Evolutionary conservation across 2,113 vertebrate species (phyloP), one percentile per base, ranked within the genome.

Genomic region (Pardalotus punctatus): DNA sequence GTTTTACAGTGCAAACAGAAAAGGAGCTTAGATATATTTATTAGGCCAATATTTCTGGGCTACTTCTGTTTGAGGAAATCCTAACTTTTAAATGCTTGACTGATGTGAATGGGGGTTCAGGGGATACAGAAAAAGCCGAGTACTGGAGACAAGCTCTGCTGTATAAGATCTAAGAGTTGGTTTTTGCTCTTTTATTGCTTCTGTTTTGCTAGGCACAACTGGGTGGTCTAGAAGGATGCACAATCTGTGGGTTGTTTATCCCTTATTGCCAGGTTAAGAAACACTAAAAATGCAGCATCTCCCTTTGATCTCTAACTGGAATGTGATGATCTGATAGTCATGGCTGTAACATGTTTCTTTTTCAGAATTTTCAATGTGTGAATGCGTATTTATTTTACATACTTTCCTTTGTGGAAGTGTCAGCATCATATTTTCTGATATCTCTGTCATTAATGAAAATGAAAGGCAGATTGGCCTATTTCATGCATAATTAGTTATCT

Each of bases 391-490:
- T 94, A 35, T 88, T 97, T 95, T 83, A 66, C 20, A 38, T 38
- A 87, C 82, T 48, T 91, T 94, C 81, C 71, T 96, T 86, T 72
- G 58, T 67, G 81, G 64, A 71, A 92, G n/a, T 61, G 51, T 74
- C 42, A 93, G 51, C 61, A 66, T 86, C 45, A 50, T 88, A 35
- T 92, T 86, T 91, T 96, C 64, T 94, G 81, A 62, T 95, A 87
- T 92, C 72, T 94, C 77, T 87, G 92, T 96, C 57, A 92, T 97
- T 97, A 97, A 95, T 96, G 92, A 96, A 96, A 96, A 97, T 95
- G 79, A 96, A 90, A 96, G 91, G 74, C 93, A 95, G 85, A 94
- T 89, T 96, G 92, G 50, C 54, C 45, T 96, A 94, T 88, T 97
- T 96, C 12, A 45, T 96, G 81, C 93, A 92, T 96, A 96, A 95